Conservation (phyloP, 2,888 invertebrate species). For the Adineta ricciae region DNA sequence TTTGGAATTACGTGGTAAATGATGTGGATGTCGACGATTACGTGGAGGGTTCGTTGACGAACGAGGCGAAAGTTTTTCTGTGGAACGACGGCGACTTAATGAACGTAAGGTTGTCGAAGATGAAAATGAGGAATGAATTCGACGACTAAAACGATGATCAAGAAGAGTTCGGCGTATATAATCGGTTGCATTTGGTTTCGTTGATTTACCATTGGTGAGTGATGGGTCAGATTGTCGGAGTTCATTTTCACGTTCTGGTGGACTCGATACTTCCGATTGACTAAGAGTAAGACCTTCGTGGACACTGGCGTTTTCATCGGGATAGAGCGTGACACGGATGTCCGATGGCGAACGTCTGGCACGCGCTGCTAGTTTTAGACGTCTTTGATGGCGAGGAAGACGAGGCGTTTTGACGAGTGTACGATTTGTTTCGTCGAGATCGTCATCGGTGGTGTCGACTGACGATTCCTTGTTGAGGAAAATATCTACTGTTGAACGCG, state of each 20-base stretch:
- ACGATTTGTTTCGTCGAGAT: neutral
- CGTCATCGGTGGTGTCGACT: neutral
- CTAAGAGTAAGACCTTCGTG: neutral
- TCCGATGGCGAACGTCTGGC: neutral
- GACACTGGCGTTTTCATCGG: neutral
- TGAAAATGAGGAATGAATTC: constrained; percentile 4
- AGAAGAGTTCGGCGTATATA: neutral
- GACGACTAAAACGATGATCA: neutral
- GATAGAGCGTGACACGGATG: neutral
- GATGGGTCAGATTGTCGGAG: neutral
- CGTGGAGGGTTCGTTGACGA: neutral
- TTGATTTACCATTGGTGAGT: neutral
- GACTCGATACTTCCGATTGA: neutral
- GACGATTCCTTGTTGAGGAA: neutral
- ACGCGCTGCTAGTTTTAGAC: neutral
- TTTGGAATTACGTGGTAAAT: neutral
- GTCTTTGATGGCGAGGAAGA: no score
- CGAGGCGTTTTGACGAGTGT: neutral
- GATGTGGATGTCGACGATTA: neutral
- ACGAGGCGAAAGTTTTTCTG: neutral
- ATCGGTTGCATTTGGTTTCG: neutral
- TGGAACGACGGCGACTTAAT: neutral
- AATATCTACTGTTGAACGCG: neutral
- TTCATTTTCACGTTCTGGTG: neutral
- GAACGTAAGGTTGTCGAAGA: neutral